Conservation (phyloP, 2,888 invertebrate genomes). For the Emmelina monodactyla region DNA sequence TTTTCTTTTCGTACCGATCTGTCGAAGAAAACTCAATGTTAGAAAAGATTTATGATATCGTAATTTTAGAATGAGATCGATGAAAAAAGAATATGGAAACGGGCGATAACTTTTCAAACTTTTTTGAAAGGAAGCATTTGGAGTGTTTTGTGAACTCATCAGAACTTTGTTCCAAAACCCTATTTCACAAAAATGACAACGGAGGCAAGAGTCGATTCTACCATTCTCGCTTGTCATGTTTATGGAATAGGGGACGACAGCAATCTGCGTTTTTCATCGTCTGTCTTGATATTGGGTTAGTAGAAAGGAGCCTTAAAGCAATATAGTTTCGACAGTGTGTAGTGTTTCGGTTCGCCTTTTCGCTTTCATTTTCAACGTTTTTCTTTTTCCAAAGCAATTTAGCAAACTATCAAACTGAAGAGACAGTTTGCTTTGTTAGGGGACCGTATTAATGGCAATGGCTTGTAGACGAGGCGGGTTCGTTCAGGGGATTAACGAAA, state of each 20-base stretch:
- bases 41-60: too few relatives aligned
- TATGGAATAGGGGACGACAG: conserved; percentile 1
- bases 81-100: conserved; percentile 1
- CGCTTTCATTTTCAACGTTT: conserved; percentile 1
- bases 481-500: conserved; percentile 56
- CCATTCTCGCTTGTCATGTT: conserved; percentile 1
- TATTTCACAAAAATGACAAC: neutral
- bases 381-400: too few relatives aligned
- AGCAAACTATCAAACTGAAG: conserved; percentile 19
- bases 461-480: conserved; percentile 30
- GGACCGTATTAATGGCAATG: conserved; percentile 42
- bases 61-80: too few relatives aligned
- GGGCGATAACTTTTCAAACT: neutral
- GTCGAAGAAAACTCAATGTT: too few relatives aligned
- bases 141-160: neutral
- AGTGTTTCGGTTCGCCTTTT: neutral
- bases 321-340: neutral
- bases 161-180: neutral
- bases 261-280: conserved; percentile 1
- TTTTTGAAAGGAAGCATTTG: conserved; percentile 1
- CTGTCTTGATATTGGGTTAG: neutral
- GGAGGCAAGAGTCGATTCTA: neutral
- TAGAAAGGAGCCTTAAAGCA: neutral
- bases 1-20: too few relatives aligned
- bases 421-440: conserved; percentile 27